Conservation (phyloP, 2,797 vertebrate species). For the Pelobates cultripes region DNA sequence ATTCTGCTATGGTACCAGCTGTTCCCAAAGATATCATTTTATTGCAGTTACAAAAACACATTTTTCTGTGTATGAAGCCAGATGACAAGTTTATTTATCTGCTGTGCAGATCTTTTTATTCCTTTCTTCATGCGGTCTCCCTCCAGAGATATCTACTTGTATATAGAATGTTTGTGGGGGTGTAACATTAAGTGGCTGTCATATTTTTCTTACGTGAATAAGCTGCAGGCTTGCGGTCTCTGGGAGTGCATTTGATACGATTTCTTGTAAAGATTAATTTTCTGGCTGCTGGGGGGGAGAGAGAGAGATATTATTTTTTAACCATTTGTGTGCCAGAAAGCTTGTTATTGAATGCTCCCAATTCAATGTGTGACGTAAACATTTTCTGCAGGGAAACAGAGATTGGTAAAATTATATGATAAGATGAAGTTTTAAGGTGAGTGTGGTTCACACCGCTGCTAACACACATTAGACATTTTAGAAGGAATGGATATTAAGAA, state of each 20-base stretch:
- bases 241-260: neutral
- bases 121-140: neutral
- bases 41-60: slow-evolving; percentile 11
- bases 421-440: too few relatives aligned
- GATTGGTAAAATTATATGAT: too few relatives aligned
- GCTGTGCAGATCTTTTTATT: slow-evolving; percentile 1
- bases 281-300: neutral
- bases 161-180: neutral
- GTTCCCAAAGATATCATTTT: slow-evolving; percentile 23
- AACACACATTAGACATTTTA: too few relatives aligned
- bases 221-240: neutral
- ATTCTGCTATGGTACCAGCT: slow-evolving; percentile 35
- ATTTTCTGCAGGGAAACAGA: too few relatives aligned
- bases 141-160: slow-evolving; percentile 8
- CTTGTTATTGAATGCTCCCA: too few relatives aligned
- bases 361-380: too few relatives aligned
- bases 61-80: neutral
- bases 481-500: too few relatives aligned
- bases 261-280: neutral
- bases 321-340: too few relatives aligned
- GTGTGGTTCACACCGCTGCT: too few relatives aligned
- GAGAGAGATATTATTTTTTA: neutral
- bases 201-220: neutral
- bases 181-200: neutral
- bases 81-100: slow-evolving; percentile 13